A percentile compares a stretch with the other conserved stretches of the same genome.
Conservation (phyloP, 2,113 vertebrate genomes). For the Ceyx margarethae region DNA sequence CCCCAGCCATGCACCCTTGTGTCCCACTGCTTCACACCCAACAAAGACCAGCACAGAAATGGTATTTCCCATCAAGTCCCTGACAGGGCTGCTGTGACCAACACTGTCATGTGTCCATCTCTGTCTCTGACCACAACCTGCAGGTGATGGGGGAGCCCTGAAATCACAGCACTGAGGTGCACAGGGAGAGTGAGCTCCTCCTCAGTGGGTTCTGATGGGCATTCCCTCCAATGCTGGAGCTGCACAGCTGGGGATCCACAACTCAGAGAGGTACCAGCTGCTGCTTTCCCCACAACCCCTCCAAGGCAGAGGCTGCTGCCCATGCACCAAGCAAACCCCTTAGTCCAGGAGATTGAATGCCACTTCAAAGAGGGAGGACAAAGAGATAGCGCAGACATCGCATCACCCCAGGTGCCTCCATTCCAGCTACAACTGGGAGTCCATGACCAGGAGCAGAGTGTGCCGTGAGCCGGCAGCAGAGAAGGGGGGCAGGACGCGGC, state of each 20-base stretch:
- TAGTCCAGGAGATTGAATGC: background rate
- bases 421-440: background rate
- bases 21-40: background rate
- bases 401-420: background rate
- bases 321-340: background rate
- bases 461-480: background rate
- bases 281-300: background rate
- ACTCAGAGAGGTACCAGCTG: accelerated
- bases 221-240: accelerated
- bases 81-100: background rate
- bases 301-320: background rate
- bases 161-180: background rate
- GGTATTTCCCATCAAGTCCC: accelerated
- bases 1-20: background rate
- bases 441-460: background rate
- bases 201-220: background rate
- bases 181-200: background rate
- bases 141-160: background rate
- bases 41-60: background rate
- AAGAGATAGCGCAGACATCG: background rate
- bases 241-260: background rate
- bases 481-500: background rate
- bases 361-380: background rate
- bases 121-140: accelerated
- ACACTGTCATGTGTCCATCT: accelerated